Conservation (phyloP, 35 echinoderm and acorn worm species). For the Ophioderma brevispina region DNA sequence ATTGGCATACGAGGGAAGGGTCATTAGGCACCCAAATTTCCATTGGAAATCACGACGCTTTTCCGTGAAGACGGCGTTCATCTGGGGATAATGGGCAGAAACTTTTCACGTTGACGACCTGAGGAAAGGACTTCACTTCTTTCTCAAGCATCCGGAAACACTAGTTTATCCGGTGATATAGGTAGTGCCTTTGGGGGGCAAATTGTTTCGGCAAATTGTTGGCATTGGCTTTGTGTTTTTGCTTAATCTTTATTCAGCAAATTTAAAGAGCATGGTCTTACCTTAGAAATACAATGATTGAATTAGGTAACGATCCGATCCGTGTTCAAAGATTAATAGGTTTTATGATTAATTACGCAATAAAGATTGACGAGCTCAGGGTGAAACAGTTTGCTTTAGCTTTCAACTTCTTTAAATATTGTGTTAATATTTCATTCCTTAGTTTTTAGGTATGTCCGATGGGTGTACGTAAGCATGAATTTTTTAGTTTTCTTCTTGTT, state of each 20-base stretch:
- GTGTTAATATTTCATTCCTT: no score
- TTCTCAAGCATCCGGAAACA: not conserved
- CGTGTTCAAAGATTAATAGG: no score
- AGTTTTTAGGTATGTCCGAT: no score
- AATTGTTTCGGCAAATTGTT: not conserved
- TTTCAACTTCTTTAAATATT: no score
- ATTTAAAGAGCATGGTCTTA: no score
- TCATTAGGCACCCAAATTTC: not conserved
- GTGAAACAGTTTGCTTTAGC: no score
- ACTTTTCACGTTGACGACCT: not conserved
- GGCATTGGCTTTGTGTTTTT: not conserved
- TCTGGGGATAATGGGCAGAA: not conserved
- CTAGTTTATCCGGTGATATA: not conserved
- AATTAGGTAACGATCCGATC: no score
- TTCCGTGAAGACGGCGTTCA: not conserved
- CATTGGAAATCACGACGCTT: not conserved
- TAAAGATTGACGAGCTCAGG: no score
- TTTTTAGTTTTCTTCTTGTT: no score
- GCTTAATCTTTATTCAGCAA: not conserved
- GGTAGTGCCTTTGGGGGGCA: not conserved
- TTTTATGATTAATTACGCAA: no score
- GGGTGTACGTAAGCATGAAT: no score
- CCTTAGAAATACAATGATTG: no score
- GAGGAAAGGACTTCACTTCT: not conserved
- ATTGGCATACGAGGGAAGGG: not conserved